Base-by-base conservation (phyloP, 2,888 invertebrate genomes). In the Drosophila longiperda region DNA sequence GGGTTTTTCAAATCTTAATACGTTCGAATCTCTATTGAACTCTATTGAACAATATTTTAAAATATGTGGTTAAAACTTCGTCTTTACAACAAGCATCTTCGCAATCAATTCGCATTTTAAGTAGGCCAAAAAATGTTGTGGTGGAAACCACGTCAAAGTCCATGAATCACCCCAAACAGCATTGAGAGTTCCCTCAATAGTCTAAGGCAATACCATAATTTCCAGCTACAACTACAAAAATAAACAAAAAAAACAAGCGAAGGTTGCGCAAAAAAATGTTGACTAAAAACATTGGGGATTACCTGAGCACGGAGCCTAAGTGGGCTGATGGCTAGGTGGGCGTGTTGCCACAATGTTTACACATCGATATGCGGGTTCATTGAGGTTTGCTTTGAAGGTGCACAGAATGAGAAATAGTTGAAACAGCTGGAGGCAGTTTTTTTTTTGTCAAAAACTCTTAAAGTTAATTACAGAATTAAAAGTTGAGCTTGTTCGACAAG, bases 231-330 rank as follows among this genome's bases (percentile, higher is more conserved):
- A 66, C n/a, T 49, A 52, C 32, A 48, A 36, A 52, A 64, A 76
- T 29, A 48, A 20, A 60, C 49, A 63, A 80, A 26, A 68, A 60
- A 75, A 78, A 69, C 66, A 66, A 57, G n/a, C 65, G 73, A 87
- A 84, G 84, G 87, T 85, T 87, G 82, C 83, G 72, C 73, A 87
- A 85, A 29, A 85, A 71, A 40, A 29, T 45, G 42, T 75, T 67
- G 65, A 50, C 63, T 64, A 60, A 60, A 53, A 66, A 52, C 40
- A 23, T 26, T 67, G 87, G 87, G 87, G 64, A 85, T 72, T 82
- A 82, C 84, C 87, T 70, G 78, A 72, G 52, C 49, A 40, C 23
- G 54, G 23, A 45, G 60, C n/a, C 48, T 33, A 34, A 64, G 66
- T 70, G 49, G 54, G 57, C 48, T 52, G 40, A 62, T 73, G 60